Conservation (phyloP, 1,140 invertebrate genomes). For the Drosophila pseudoananassae region DNA sequence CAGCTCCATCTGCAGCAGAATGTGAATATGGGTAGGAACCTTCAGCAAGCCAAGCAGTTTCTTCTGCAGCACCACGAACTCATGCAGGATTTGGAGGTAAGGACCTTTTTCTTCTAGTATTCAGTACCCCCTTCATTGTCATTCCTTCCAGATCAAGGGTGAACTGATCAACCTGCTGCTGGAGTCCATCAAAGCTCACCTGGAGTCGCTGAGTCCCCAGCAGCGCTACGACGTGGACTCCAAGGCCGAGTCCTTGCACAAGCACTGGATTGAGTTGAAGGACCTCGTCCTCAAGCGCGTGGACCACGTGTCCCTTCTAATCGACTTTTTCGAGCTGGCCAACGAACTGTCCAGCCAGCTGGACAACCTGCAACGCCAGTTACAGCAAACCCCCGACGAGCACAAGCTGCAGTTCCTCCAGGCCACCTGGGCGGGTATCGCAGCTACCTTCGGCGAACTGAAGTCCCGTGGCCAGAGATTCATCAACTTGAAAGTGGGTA, state of each 20-base stretch:
- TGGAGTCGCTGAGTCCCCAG: slow-evolving; percentile 88
- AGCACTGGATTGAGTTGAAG: slow-evolving; percentile 88
- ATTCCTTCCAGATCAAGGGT: slow-evolving; percentile 86
- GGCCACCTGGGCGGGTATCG: slow-evolving; percentile 87
- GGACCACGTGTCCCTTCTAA: slow-evolving; percentile 87
- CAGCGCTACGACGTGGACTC: slow-evolving; percentile 87
- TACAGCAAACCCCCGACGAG: slow-evolving; percentile 85
- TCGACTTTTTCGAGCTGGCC: slow-evolving; percentile 90
- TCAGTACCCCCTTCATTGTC: background rate
- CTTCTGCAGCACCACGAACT: slow-evolving; percentile 90
- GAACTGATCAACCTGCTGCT: slow-evolving; percentile 88
- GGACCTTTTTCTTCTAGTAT: background rate
- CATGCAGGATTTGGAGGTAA: slow-evolving; percentile 89
- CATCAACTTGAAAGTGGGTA: slow-evolving; percentile 85
- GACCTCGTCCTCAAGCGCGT: slow-evolving; percentile 88
- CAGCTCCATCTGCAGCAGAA: slow-evolving; percentile 90
- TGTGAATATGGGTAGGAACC: slow-evolving; percentile 90
- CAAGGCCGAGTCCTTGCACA: slow-evolving; percentile 87
- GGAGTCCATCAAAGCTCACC: slow-evolving; percentile 87
- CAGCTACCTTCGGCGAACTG: slow-evolving; percentile 87
- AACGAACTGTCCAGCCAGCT: slow-evolving; percentile 88
- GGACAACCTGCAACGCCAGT: slow-evolving; percentile 87
- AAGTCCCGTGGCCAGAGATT: slow-evolving; percentile 88
- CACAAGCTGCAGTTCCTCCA: slow-evolving; percentile 86
- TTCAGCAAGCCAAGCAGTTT: slow-evolving; percentile 90